Percentiles rank a stretch among this genome's conserved stretches.
Conservation (phyloP, 2,797 vertebrate species). For the Anabas testudineus region DNA sequence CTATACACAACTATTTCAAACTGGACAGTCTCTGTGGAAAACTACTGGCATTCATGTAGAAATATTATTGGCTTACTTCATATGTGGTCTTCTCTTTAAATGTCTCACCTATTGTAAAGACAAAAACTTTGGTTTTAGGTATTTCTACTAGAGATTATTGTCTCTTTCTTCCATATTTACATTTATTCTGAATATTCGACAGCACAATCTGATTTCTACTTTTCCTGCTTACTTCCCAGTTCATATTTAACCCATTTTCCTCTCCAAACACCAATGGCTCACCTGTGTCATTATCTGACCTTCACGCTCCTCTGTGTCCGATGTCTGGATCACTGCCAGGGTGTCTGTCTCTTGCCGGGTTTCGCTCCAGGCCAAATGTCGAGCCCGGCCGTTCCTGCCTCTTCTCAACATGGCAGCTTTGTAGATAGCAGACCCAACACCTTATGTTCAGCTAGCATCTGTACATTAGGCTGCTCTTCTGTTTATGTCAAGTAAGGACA, state of each 20-base stretch:
- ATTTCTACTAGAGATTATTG: not conserved
- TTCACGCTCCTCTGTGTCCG: conserved; percentile 73
- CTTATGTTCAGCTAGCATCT: conserved; percentile 52
- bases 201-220: not conserved
- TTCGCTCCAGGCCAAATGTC: conserved; percentile 85
- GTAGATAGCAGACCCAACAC: conserved; percentile 37
- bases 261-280: conserved; percentile 39
- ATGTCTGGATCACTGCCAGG: conserved; percentile 70
- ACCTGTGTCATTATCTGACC: conserved; percentile 84
- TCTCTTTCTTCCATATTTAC: not conserved
- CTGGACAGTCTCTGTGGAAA: conserved; percentile 53
- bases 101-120: not conserved
- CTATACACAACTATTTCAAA: conserved; percentile 43
- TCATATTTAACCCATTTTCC: not conserved
- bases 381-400: conserved; percentile 84
- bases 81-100: not conserved
- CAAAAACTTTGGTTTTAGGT: not conserved
- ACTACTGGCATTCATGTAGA: conserved; percentile 41
- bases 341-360: conserved; percentile 81
- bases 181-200: not conserved
- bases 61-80: not conserved
- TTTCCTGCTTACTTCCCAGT: not conserved
- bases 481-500: conserved; percentile 25
- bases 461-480: not conserved
- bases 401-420: conserved; percentile 87